A percentile compares a stretch with the other conserved stretches of the same genome.
Conservation (phyloP, 2,888 invertebrate genomes). For the Cephus rjabovi region DNA sequence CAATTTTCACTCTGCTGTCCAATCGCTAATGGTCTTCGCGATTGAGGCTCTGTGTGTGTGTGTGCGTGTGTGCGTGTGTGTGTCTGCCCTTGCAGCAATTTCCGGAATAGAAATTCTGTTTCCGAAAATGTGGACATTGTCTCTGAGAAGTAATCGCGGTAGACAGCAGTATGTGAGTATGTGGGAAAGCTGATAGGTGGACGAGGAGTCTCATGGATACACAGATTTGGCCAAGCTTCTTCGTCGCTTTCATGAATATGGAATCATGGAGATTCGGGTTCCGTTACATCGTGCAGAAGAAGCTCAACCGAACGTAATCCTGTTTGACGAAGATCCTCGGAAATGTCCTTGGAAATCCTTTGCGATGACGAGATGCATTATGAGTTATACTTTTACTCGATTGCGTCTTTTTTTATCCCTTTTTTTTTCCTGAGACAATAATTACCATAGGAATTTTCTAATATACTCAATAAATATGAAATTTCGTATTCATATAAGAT, state of each 20-base stretch:
- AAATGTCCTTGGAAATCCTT: slow-evolving; percentile 28
- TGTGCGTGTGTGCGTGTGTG: neutral
- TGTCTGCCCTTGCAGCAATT: neutral
- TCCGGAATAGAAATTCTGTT: neutral
- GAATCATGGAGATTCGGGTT: slow-evolving; percentile 35
- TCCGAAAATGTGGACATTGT: neutral
- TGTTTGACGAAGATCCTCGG: slow-evolving; percentile 37
- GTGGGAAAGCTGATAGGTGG: neutral
- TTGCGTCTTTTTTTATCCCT: neutral
- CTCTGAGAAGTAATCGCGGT: neutral
- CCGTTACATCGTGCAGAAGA: slow-evolving; percentile 32
- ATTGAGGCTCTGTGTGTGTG: neutral
- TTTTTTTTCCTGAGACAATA: neutral
- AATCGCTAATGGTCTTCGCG: neutral
- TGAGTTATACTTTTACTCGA: neutral
- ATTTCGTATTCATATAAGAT: neutral
- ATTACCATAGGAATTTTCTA: neutral
- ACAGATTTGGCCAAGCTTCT: slow-evolving; percentile 27
- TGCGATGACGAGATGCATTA: neutral
- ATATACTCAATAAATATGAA: neutral
- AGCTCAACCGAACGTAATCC: slow-evolving; percentile 41
- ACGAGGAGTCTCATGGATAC: neutral
- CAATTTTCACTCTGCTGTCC: neutral
- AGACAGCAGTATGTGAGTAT: neutral
- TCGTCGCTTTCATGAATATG: slow-evolving; percentile 40